Evolutionary conservation across 2,888 invertebrate genomes (phyloP), one percentile per base, ranked within the genome.

Genomic region (Harpalus rufipes): DNA sequence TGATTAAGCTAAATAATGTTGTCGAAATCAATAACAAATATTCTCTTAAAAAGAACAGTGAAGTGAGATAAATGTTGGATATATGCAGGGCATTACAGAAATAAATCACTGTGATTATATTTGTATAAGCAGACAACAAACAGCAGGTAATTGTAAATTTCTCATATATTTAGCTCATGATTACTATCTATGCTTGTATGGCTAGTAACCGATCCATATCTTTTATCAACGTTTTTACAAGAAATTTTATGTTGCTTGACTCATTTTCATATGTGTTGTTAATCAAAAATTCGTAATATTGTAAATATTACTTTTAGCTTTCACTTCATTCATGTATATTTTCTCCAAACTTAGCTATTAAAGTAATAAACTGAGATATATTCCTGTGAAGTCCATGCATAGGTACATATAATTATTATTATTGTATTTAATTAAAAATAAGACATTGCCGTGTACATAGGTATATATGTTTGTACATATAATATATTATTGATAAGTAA

Each of bases 381-480:
- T 84, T 84, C 61, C 84, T 84, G 84, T 78, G 39, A 78, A 65
- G 56, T 44, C 78, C 65, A 56, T 65, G 84, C 78, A 86, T 85
- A 84, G 81, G 85, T 82, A 85, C 81, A 85, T 85, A 85, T 85
- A 87, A 87, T 84, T 86, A 87, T 86, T 86, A 87, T 86, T 76
- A 84, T 85, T 86, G 86, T 86, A 85, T 84, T 86, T 86, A 86
- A 85, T 72, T 80, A 85, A 84, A 51, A 18, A 85, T 83, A 83
- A 84, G 79, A 84, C 78, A 78, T 81, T 82, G 88, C 90, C 88
- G 89, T 91, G 90, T 91, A 91, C 90, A 91, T 91, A 91, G 89
- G 87, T 87, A 89, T 91, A 91, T 92, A 92, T 92, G 91, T 91
- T 91, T 92, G 91, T 92, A 92, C 90, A 92, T 91, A 92, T 90